Conservation (phyloP, 2,113 vertebrate genomes). For the Indicator maculatus region DNA sequence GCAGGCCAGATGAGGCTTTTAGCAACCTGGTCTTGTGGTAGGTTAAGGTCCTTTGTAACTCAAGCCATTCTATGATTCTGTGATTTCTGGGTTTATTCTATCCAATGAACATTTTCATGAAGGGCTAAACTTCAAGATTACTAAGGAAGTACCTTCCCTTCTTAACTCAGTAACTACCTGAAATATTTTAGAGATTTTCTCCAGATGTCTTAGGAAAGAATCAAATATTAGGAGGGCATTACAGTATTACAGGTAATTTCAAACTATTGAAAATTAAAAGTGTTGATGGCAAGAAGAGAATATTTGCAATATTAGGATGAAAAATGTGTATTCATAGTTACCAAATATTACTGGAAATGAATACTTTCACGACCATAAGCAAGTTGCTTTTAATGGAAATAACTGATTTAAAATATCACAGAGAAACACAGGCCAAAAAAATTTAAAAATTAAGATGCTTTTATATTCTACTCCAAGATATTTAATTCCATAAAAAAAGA, state of each 20-base stretch:
- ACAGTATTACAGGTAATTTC: background rate
- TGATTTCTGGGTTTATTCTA: background rate
- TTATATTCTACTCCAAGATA: conserved; percentile 14
- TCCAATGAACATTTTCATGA: background rate
- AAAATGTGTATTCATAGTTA: background rate
- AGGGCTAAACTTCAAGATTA: background rate
- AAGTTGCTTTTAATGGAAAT: background rate
- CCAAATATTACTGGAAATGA: background rate
- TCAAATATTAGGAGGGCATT: background rate
- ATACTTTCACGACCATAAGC: background rate
- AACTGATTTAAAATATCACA: background rate
- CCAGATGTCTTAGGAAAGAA: background rate
- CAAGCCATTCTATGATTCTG: too few relatives aligned
- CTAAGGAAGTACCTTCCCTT: background rate
- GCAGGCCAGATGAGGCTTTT: too few relatives aligned
- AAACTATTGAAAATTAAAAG: background rate
- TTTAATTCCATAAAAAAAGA: conserved; percentile 69
- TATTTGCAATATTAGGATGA: background rate
- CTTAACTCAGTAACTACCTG: background rate
- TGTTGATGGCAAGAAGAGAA: background rate
- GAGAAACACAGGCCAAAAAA: fast-evolving
- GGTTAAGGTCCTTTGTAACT: too few relatives aligned
- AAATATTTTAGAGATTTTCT: background rate
- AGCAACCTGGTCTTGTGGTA: too few relatives aligned
- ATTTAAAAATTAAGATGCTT: background rate